Percentiles rank a stretch among this genome's conserved stretches.
These are phyloP conservation scores for Hypena proboscidalis DNA, from an alignment of 2,888 invertebrate genomes.

Conservation along the genomic window DNA sequence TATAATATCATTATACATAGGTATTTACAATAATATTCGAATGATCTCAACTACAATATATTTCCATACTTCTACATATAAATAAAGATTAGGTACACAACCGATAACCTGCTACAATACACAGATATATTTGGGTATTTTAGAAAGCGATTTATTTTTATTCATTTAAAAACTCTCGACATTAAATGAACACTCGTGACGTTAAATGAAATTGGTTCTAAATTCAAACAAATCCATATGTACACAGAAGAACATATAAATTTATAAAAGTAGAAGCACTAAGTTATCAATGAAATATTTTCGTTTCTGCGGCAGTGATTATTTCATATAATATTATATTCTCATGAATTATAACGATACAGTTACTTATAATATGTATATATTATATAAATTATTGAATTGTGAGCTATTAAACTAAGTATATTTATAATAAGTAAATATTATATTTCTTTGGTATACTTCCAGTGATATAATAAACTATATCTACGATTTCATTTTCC, in stretches of 20 bases:
- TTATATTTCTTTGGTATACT: constrained; percentile 73
- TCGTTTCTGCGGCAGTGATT: constrained; percentile 60
- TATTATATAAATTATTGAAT: constrained; percentile 31
- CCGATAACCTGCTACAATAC: constrained; percentile 50
- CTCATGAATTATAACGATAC: constrained; percentile 29
- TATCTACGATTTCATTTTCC: constrained; percentile 16
- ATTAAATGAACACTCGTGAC: constrained; percentile 25
- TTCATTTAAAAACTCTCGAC: constrained; percentile 30
- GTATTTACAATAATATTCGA: constrained; percentile 76
- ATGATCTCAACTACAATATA: constrained; percentile 65
- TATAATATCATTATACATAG: constrained; percentile 70
- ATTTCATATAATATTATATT: constrained; percentile 36
- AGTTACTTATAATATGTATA: constrained; percentile 24
- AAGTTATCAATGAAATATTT: constrained; percentile 40
- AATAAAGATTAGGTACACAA: constrained; percentile 71
- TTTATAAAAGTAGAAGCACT: constrained; percentile 44
- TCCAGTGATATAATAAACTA: constrained; percentile 44
- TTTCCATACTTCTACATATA: constrained; percentile 58
- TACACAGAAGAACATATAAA: constrained; percentile 36
- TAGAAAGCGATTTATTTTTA: constrained; percentile 21
- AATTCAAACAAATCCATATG: constrained; percentile 13
- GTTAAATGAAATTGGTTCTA: constrained; percentile 19
- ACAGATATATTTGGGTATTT: constrained; percentile 25
- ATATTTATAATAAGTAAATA: constrained; percentile 30
- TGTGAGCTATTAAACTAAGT: constrained; percentile 27